Evolutionary conservation across 2,797 vertebrate genomes (phyloP), one percentile per base, ranked within the genome.

Genomic region (Limosa lapponica): DNA sequence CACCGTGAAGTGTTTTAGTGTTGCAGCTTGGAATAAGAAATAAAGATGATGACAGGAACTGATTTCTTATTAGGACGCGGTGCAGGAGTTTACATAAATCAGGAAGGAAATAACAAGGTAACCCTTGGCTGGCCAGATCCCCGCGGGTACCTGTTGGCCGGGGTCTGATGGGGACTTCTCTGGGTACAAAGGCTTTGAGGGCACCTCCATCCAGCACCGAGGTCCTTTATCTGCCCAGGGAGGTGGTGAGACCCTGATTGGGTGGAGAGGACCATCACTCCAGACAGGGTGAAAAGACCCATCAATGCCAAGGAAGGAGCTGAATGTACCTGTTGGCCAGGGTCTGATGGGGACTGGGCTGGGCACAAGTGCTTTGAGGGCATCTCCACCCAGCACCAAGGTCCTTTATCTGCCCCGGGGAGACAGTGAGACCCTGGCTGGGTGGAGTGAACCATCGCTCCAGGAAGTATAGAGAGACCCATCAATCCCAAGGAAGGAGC

Each of bases 1-100:
- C 88, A 87, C 97, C 62, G 64, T 96, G 65, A 97, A 98, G 91
- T 95, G 93, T 95, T 97, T 98, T 92, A 97, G 91, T 87, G 89
- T 93, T 93, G 95, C 85, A 87, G 94, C 87, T 95, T 69, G 86
- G 94, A 97, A 97, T 97, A 92, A 97, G 93, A 91, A 96, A 90
- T 91, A 93, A 93, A 89, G 94, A 91, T 87, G 95, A 95, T 96
- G 96, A 96, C 92, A 90, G 94, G 95, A 97, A 94, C 90, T 84
- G 96, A 96, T 96, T 97, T 97, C 96, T 96, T 97, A 89, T 92
- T 96, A 96, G 95, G 86, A 95, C 5, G 37, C 0, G 13, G 77
- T 57, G 79, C 85, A 23, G 84, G 88, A 89, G 96, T 96, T 95
- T 94, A 83, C 82, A 97, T 88, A 83, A 93, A 96, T 96, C 87